Evolutionary conservation across 2,113 vertebrate genomes (phyloP).

Genomic region (Limanda limanda): DNA sequence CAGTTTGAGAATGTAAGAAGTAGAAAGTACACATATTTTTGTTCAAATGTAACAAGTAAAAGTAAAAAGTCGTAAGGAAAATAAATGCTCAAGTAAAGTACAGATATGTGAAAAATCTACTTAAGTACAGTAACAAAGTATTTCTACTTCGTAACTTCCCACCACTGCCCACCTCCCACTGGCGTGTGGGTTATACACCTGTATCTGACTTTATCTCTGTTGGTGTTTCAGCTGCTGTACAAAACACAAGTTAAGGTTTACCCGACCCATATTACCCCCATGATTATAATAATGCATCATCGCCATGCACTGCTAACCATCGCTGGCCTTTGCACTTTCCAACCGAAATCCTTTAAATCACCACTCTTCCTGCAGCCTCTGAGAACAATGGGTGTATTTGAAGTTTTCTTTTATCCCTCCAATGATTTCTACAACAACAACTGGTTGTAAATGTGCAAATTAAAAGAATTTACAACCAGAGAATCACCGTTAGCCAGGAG

Average conservation of each 20-base stretch:
- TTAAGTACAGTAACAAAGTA: too few species aligned
- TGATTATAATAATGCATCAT: neutral
- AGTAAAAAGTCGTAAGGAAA: too few species aligned
- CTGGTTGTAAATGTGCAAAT: constrained; percentile 20
- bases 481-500: neutral
- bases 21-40: too few species aligned
- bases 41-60: too few species aligned
- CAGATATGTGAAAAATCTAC: too few species aligned
- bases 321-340: neutral
- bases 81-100: too few species aligned
- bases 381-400: neutral
- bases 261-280: neutral
- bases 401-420: constrained; percentile 3
- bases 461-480: neutral
- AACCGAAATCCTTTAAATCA: too few species aligned
- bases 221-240: neutral
- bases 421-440: neutral
- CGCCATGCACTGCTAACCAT: neutral
- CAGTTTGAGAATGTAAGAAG: too few species aligned
- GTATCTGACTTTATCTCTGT: neutral
- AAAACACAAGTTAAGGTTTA: neutral
- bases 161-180: neutral
- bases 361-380: too few species aligned
- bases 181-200: constrained; percentile 9
- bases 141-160: too few species aligned